Base-by-base conservation (phyloP, 2,797 vertebrate species). In the Fistularia commersonii region DNA sequence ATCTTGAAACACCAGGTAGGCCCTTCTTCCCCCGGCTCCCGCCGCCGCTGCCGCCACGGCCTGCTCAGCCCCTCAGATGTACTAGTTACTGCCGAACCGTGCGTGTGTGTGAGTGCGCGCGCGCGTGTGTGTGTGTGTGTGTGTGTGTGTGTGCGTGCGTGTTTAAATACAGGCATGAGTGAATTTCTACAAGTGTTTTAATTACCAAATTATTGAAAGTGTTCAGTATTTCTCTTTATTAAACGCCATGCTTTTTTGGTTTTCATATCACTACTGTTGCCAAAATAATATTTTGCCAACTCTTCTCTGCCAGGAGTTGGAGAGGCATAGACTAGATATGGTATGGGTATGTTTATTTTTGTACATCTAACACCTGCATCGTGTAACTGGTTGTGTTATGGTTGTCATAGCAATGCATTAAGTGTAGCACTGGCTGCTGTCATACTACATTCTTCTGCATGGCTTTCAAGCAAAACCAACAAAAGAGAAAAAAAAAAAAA, bases 271-370 rank as follows among this genome's bases (percentile, higher is more conserved):
- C 94, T 98, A 95, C 95, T 98, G 93, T 97, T 93, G 93, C 93
- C 23, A 23, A 23, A 23, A 94, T 99, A 98, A 99, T 98, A 88
- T 92, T 98, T 93, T 95, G 90, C 92, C 92, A 94, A 97, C 93
- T 95, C 91, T 97, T 23, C 92, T 95, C 93, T 94, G 84, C 92
- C 93, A 99, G 97, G 97, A 99, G 92, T 94, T 98, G 96, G 96
- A 99, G 95, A 98, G 94, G 90, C 96, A 98, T 97, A 99, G 96
- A 95, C 94, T 99, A 98, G 97, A 99, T 95, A 98, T 99, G 96
- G 97, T 99, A 98, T 94, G 97, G 93, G 92, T 95, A 95, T 96
- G 93, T 95, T 95, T 95, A 44, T 53, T 53, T 53, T 91, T 91
- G 92, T 93, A 92, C 93, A 91, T 95, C 92, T 95, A 93, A 93